Evolutionary conservation across 64 coral and sea anemone species (phyloP).

Genomic region (Montipora sp.): DNA sequence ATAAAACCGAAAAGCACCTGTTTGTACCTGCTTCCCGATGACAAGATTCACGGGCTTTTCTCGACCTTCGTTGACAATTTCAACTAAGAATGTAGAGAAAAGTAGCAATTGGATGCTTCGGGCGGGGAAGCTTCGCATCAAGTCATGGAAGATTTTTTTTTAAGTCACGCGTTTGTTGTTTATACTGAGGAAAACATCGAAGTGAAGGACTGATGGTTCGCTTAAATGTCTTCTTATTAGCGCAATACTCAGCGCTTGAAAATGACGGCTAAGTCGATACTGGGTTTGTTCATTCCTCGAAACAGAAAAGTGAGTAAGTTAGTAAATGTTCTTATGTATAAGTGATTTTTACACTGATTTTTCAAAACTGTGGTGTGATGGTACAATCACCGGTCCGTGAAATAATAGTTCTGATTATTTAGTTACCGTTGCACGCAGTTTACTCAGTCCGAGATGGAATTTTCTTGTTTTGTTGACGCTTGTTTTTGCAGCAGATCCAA

Average conservation of each 20-base stretch:
- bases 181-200: not conserved
- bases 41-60: no score
- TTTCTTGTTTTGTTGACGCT: no score
- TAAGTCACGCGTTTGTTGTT: not conserved
- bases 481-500: no score
- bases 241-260: not conserved
- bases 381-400: not conserved
- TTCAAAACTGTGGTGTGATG: not conserved
- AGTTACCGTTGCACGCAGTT: not conserved
- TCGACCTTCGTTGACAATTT: no score
- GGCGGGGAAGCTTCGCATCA: not conserved
- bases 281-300: not conserved
- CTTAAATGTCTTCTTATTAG: not conserved
- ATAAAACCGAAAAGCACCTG: slow-evolving; percentile 8
- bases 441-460: not conserved
- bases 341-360: not conserved
- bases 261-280: not conserved
- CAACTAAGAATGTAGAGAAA: not conserved
- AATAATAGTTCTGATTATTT: not conserved
- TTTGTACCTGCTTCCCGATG: not conserved
- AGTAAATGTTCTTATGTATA: not conserved
- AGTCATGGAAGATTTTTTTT: not conserved
- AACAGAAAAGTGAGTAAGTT: slow-evolving; percentile 16
- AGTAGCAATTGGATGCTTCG: not conserved
- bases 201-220: not conserved